phyloP scores from a whole-genome alignment of 2,113 vertebrate species.

The Peucedramus taeniatus region DNA sequence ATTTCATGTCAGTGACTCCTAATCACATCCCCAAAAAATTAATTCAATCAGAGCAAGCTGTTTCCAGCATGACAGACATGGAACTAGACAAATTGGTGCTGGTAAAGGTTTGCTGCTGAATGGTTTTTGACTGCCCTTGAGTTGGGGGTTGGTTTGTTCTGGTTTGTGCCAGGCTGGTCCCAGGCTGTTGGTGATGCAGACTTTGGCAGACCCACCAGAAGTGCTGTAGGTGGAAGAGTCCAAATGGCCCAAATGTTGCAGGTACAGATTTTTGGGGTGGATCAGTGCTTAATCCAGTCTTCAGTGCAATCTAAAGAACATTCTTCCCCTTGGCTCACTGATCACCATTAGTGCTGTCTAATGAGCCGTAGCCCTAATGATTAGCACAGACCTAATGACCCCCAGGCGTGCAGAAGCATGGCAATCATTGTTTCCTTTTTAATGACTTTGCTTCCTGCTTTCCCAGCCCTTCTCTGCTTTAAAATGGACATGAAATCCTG shows the following conservation, averaged over 20 bases:
- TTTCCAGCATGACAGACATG: not conserved
- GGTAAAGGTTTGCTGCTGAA: not conserved
- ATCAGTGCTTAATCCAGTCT: not conserved
- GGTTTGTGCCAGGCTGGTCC: not conserved
- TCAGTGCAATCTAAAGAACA: not conserved
- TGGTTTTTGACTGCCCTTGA: not conserved
- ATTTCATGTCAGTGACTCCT: not conserved
- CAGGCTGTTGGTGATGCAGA: too few relatives aligned
- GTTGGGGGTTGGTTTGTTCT: not conserved
- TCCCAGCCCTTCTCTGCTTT: not conserved
- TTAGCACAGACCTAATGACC: not conserved
- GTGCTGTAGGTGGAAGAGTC: not conserved
- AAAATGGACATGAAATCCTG: not conserved
- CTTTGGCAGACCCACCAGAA: not conserved
- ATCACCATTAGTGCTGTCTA: not conserved
- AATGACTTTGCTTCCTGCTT: not conserved
- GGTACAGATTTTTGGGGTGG: not conserved
- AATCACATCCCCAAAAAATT: not conserved
- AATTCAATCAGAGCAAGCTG: not conserved
- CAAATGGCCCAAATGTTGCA: not conserved
- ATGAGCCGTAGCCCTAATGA: not conserved
- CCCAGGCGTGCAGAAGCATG: not conserved
- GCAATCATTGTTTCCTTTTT: not conserved
- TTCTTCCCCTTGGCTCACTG: not conserved
- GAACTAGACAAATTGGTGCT: not conserved